These are phyloP conservation scores for Pterocles burchelli DNA, from an alignment of 2,113 vertebrate species.

Conservation along the genomic window DNA sequence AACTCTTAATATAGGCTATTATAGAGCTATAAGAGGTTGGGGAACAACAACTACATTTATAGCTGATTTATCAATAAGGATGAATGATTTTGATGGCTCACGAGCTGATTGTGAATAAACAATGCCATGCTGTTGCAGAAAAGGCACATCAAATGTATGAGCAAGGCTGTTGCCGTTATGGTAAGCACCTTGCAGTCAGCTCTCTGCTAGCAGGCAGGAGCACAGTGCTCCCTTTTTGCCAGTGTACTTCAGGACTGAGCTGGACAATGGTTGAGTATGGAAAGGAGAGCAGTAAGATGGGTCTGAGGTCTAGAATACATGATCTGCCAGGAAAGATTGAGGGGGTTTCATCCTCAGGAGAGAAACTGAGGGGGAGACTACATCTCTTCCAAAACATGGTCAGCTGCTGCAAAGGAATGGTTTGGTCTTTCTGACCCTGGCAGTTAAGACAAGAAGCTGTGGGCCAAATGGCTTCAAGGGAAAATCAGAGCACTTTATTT, in stretches of 20 bases:
- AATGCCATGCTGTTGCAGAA: neutral
- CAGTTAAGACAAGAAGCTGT: neutral
- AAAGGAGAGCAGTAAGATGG: neutral
- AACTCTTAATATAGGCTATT: neutral
- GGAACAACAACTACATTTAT: neutral
- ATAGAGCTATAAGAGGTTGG: neutral
- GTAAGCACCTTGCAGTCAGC: neutral
- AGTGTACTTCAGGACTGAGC: neutral
- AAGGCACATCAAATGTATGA: neutral
- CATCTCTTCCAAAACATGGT: neutral
- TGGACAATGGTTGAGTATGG: fast-evolving
- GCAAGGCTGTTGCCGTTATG: neutral
- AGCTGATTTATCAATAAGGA: neutral
- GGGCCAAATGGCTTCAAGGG: neutral
- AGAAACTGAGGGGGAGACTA: neutral
- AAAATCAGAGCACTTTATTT: neutral
- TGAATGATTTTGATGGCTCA: neutral
- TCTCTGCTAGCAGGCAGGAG: neutral
- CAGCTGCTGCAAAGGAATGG: neutral
- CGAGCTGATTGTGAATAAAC: neutral
- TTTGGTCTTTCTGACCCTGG: neutral
- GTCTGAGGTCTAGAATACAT: neutral
- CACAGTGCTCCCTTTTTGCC: fast-evolving
- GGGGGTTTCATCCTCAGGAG: neutral
- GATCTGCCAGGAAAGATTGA: neutral